Base-by-base conservation (phyloP, 2,113 vertebrate species). In the Corythaeola cristata region DNA sequence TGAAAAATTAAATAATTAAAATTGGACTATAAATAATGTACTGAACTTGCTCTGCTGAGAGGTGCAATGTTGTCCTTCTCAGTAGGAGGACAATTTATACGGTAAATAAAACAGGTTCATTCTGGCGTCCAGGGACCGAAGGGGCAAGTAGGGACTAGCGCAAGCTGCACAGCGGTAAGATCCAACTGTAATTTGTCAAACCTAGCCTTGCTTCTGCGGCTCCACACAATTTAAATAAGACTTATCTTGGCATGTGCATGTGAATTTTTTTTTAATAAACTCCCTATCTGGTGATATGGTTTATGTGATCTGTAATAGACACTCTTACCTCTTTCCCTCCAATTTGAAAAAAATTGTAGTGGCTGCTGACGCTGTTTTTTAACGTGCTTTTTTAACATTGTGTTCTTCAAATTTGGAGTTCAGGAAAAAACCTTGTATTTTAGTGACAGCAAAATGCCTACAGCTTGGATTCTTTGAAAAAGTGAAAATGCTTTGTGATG, bases 1-100 rank as follows among this genome's bases (percentile, higher is more conserved):
- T 76, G 62, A 89, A 92, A 93, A 92, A 87, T 33, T 45, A 94
- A 93, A 80, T 96, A 69, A 85, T 91, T 96, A 95, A 95, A 94
- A 85, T 79, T 79, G 22, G 32, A 41, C 94, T 94, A 83, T 76
- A 88, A 88, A 76, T 89, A 92, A 76, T 13, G 30, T 72, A 73
- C n/a, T 76, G 89, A 79, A 59, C 45, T 85, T 95, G 50, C 20
- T 87, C n/a, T 95, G 66, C 83, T 87, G 69, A 75, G 63, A 77
- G 15, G 39, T 84, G 23, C n/a, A 58, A 5, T 89, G 55, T 66
- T 91, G 66, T 88, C 50, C 62, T 83, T 78, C 59, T 91, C 86
- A 50, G 45, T 19, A 82, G 80, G 76, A 96, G 32, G 22, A 89
- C 11, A 68, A 47, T 82, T 94, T 92, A 79, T 63, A 44, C 26